Conservation (phyloP, 2,888 invertebrate genomes). For the Monochamus alternatus region DNA sequence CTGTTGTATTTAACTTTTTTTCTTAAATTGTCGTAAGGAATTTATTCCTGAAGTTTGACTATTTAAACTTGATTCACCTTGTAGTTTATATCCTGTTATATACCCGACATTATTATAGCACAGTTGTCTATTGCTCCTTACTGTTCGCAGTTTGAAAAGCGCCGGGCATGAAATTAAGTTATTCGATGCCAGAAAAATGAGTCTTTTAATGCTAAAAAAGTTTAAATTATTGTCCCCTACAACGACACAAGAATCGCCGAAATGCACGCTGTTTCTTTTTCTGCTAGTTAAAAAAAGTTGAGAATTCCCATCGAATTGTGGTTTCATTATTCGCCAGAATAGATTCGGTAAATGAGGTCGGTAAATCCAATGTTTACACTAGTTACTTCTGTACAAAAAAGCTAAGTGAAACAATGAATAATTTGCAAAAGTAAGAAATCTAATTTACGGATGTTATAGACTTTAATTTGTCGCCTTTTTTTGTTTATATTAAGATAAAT, state of each 20-base stretch:
- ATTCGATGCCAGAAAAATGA: not conserved
- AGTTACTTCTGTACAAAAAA: slow-evolving; percentile 6
- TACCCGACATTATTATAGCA: not conserved
- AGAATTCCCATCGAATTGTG: slow-evolving; percentile 22
- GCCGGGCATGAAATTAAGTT: slow-evolving; percentile 9
- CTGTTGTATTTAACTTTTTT: no score
- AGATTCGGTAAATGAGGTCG: slow-evolving; percentile 8
- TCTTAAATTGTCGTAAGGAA: no score
- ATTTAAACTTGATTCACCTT: no score
- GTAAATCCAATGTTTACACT: slow-evolving; percentile 27
- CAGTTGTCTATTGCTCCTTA: not conserved
- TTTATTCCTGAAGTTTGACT: no score
- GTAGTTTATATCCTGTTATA: no score
- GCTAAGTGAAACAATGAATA: slow-evolving; percentile 16
- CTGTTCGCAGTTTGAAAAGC: not conserved
- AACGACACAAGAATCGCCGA: slow-evolving; percentile 3
- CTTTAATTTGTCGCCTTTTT: not conserved
- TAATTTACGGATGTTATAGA: slow-evolving; percentile 21
- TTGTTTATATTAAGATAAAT: slow-evolving; percentile 4
- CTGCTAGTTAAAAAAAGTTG: not conserved
- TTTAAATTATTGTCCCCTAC: not conserved
- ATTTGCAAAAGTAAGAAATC: slow-evolving; percentile 11
- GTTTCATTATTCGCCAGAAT: slow-evolving; percentile 21
- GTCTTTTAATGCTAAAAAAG: not conserved
- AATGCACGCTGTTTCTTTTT: slow-evolving; percentile 1